phyloP scores from a whole-genome alignment of 2,113 vertebrate genomes.

The Carassius gibelio region DNA sequence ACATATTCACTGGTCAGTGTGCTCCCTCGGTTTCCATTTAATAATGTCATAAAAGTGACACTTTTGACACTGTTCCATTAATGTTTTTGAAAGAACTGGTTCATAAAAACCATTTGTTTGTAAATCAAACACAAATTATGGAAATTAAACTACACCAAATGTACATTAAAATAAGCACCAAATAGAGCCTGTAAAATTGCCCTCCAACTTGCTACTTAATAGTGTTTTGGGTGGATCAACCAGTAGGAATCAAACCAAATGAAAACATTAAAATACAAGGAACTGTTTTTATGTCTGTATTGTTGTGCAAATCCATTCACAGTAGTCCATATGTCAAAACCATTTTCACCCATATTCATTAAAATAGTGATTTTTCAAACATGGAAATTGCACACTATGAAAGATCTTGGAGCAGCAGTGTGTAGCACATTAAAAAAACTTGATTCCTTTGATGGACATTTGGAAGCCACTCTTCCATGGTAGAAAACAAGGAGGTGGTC shows the following conservation, averaged over 20 bases:
- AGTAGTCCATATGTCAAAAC: background rate
- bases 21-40: background rate
- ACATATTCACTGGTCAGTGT: background rate
- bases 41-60: background rate
- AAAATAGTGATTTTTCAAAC: background rate
- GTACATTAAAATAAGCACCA: background rate
- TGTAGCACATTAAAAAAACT: background rate
- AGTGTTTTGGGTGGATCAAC: background rate
- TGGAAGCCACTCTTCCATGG: background rate
- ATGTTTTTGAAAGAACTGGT: background rate
- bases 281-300: constrained; percentile 10
- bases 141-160: background rate
- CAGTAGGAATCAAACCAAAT: background rate
- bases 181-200: background rate
- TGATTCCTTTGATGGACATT: background rate
- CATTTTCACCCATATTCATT: background rate
- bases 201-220: background rate
- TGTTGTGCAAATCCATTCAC: background rate
- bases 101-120: background rate
- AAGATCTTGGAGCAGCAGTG: background rate
- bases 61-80: background rate
- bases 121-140: background rate
- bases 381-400: background rate
- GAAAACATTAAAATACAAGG: background rate
- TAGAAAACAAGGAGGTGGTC: background rate